A percentile compares a stretch with the other conserved stretches of the same genome.
phyloP scores from a whole-genome alignment of 2,113 vertebrate species.

The Nematolebias whitei region DNA sequence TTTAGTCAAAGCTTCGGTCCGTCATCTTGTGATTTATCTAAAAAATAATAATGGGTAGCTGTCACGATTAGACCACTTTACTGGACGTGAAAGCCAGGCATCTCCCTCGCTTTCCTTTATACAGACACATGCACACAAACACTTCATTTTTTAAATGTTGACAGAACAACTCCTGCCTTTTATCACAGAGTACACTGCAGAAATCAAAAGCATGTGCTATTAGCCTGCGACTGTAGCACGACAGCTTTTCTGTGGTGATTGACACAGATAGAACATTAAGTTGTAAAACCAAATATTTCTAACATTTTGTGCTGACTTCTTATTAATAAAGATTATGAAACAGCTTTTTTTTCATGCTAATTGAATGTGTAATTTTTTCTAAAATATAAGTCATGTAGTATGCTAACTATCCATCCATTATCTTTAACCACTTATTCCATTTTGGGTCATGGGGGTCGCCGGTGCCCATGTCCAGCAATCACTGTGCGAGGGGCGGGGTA shows the following conservation, averaged over 20 bases:
- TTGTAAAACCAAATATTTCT: not conserved
- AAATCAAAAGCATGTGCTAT: constrained; percentile 45
- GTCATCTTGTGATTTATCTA: constrained; percentile 79
- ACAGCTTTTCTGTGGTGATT: constrained; percentile 3
- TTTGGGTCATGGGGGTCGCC: no score
- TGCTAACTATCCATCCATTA: no score
- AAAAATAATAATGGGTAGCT: constrained; percentile 59
- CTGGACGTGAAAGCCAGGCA: constrained; percentile 66
- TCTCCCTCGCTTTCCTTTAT: not conserved
- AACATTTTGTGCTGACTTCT: no score
- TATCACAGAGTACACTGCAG: constrained; percentile 44
- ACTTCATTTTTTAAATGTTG: constrained; percentile 45
- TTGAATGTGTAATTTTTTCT: not conserved
- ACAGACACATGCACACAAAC: constrained; percentile 7
- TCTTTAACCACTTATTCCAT: no score
- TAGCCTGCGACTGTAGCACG: not conserved
- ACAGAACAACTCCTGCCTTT: constrained; percentile 49
- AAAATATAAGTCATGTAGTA: no score
- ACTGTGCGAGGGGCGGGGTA: no score
- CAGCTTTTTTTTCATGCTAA: not conserved
- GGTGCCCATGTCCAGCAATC: no score
- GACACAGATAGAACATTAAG: not conserved
- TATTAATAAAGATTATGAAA: no score
- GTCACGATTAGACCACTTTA: constrained; percentile 71
- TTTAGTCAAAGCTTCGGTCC: constrained; percentile 75